A percentile compares a stretch with the other conserved stretches of the same genome.
Conservation (phyloP, 2,113 vertebrate species). For the Scomber scombrus region DNA sequence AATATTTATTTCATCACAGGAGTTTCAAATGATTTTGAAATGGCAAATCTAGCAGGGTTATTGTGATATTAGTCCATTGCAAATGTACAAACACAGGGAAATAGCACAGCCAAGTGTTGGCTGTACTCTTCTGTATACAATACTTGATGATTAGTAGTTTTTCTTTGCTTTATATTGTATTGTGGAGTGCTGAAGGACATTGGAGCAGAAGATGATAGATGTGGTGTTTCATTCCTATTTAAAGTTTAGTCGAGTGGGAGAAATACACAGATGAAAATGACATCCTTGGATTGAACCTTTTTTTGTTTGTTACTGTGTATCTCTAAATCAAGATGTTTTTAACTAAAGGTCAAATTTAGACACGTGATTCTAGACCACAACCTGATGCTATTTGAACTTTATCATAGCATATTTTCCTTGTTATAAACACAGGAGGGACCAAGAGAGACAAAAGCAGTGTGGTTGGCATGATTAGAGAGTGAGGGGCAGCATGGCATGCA, state of each 20-base stretch:
- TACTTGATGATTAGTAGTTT: neutral
- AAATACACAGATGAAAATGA: neutral
- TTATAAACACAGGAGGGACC: too few species aligned
- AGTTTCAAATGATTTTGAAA: conserved; percentile 13
- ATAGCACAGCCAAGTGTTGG: neutral
- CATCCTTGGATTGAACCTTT: neutral
- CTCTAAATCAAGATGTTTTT: neutral
- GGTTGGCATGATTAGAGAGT: too few species aligned
- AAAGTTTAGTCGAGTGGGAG: too few species aligned
- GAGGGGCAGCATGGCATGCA: too few species aligned
- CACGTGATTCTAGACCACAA: too few species aligned
- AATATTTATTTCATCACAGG: conserved; percentile 19
- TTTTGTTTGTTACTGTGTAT: neutral
- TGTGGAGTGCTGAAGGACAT: neutral
- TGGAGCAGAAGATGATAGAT: neutral
- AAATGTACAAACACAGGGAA: neutral
- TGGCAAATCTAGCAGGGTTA: conserved; percentile 1
- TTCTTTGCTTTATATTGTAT: neutral
- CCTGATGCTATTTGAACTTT: too few species aligned
- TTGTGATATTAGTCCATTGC: neutral
- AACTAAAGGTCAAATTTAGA: neutral
- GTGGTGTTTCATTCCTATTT: neutral
- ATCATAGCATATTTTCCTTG: neutral
- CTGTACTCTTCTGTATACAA: neutral
- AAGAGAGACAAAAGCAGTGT: too few species aligned